phyloP scores from a whole-genome alignment of 1,140 invertebrate genomes.

The Batillaria attramentaria region DNA sequence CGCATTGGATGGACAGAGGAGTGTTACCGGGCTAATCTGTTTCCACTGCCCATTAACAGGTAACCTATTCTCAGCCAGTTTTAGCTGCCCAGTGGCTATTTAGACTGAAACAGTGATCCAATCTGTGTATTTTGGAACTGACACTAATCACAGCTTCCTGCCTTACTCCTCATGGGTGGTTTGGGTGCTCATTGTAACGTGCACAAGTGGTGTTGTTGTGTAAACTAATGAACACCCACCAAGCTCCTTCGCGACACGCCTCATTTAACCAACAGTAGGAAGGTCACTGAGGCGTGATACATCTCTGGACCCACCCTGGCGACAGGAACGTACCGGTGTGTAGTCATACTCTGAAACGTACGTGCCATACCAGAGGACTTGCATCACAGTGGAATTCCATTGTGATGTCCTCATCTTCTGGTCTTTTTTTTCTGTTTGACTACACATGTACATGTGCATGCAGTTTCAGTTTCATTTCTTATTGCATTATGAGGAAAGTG shows the following conservation, averaged over 20 bases:
- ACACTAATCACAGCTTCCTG: conserved; percentile 12
- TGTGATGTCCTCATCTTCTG: not conserved
- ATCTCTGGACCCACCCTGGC: not conserved
- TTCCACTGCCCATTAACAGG: no score
- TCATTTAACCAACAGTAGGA: not conserved
- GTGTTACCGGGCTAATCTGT: no score
- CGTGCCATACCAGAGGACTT: not conserved
- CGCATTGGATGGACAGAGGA: no score
- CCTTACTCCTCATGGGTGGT: not conserved
- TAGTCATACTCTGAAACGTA: not conserved
- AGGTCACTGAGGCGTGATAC: not conserved
- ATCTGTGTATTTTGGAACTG: not conserved
- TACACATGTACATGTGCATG: conserved; percentile 5
- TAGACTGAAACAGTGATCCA: conserved; percentile 5
- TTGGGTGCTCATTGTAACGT: not conserved
- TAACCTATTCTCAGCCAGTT: no score
- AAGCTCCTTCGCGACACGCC: not conserved
- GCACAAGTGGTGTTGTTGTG: not conserved
- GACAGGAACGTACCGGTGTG: not conserved
- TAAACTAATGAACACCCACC: conserved; percentile 12
- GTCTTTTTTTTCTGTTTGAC: not conserved
- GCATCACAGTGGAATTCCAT: not conserved
- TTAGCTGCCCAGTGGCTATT: not conserved
- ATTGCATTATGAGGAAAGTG: no score
- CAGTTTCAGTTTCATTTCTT: no score